phyloP scores from a whole-genome alignment of 2,888 invertebrate species.

The Cheilosia vernalis region DNA sequence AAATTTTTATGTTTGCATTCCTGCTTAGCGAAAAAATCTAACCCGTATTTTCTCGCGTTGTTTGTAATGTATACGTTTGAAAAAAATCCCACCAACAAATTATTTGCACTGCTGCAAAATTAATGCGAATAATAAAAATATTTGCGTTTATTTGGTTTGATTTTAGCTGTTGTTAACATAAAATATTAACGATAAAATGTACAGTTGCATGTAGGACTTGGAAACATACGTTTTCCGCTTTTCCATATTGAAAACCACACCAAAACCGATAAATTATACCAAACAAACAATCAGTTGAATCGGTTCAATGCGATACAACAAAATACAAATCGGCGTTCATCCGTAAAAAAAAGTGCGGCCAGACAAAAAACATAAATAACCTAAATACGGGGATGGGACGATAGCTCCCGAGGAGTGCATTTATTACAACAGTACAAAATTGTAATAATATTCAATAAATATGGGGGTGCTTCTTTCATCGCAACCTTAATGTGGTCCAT shows the following conservation, averaged over 20 bases:
- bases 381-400: conserved; percentile 1
- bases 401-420: conserved; percentile 33
- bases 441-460: conserved; percentile 59
- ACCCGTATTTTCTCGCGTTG: no score
- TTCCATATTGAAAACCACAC: conserved; percentile 7
- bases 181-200: conserved; percentile 44
- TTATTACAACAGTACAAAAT: conserved; percentile 39
- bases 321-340: not conserved
- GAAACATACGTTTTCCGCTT: conserved; percentile 42
- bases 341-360: not conserved
- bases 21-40: no score
- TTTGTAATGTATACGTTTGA: no score
- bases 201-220: conserved; percentile 10
- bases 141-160: not conserved
- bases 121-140: conserved; percentile 24
- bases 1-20: no score
- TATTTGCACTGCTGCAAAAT: not conserved
- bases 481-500: conserved; percentile 7
- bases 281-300: conserved; percentile 41
- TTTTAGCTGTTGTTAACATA: conserved; percentile 42
- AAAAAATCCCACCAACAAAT: no score
- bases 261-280: conserved; percentile 26
- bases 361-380: conserved; percentile 34
- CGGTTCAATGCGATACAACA: conserved; percentile 7
- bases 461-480: conserved; percentile 16